phyloP scores from a whole-genome alignment of 2,888 invertebrate genomes.

The Drosophila nr. fundita region DNA sequence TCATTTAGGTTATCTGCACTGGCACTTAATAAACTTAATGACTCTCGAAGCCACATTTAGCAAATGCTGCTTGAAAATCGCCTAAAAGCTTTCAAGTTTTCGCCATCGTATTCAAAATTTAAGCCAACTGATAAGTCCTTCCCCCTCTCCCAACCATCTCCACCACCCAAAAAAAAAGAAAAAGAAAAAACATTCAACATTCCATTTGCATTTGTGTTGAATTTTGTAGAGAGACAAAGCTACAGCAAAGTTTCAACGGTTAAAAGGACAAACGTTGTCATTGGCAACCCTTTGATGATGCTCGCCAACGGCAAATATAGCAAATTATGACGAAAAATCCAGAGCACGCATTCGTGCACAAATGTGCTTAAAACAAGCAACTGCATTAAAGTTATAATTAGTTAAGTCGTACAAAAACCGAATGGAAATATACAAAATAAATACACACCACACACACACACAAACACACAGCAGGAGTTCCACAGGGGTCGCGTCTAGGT shows the following conservation, averaged over 20 bases:
- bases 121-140: constrained; percentile 35
- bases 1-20: constrained; percentile 73
- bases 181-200: background rate
- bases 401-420: constrained; percentile 25
- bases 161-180: background rate
- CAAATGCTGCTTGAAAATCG: constrained; percentile 44
- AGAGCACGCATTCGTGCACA: background rate
- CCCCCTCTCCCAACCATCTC: background rate
- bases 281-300: constrained; percentile 49
- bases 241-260: constrained; percentile 1
- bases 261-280: constrained; percentile 57
- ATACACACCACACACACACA: background rate
- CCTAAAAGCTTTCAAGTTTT: constrained; percentile 57
- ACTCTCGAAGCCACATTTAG: constrained; percentile 61
- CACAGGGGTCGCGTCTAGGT: background rate
- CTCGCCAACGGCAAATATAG: background rate
- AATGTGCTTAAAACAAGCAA: constrained; percentile 25
- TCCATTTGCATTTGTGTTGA: constrained; percentile 28
- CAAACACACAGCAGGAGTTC: background rate
- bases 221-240: constrained; percentile 1
- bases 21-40: constrained; percentile 78
- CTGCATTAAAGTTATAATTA: constrained; percentile 72
- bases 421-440: background rate
- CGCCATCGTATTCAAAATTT: constrained; percentile 17
- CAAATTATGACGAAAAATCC: constrained; percentile 7